phyloP scores from a whole-genome alignment of 2,113 vertebrate genomes.

The Perca flavescens region DNA sequence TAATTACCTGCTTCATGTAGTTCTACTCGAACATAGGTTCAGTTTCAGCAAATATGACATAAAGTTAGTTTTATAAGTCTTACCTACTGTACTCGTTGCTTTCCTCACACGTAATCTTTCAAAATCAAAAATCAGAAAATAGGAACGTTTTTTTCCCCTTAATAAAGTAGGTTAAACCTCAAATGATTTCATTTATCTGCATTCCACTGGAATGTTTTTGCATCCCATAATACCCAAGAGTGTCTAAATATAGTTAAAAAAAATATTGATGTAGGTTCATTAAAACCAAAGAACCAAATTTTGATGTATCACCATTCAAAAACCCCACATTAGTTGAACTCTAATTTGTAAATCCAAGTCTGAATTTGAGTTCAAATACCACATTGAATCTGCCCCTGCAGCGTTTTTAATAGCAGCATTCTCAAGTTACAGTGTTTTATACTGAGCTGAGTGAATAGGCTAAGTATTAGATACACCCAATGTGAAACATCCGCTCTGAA shows the following conservation, averaged over 20 bases:
- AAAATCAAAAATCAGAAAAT: not conserved
- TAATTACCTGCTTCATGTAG: too few species aligned
- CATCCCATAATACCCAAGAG: not conserved
- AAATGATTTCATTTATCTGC: not conserved
- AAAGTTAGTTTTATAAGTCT: too few species aligned
- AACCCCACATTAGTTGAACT: not conserved
- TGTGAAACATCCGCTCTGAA: slow-evolving; percentile 73
- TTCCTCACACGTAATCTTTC: not conserved
- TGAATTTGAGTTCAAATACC: not conserved
- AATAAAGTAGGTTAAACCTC: not conserved
- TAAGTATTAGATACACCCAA: slow-evolving; percentile 41
- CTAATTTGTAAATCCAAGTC: not conserved
- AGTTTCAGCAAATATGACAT: too few species aligned
- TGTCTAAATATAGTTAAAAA: not conserved
- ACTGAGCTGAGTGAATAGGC: slow-evolving; percentile 16
- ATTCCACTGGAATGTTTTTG: not conserved
- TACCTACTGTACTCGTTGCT: not conserved
- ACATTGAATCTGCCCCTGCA: not conserved
- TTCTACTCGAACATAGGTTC: too few species aligned
- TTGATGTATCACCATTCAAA: not conserved
- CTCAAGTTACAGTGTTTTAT: slow-evolving; percentile 36
- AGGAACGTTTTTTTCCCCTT: not conserved
- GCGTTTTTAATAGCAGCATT: slow-evolving; percentile 5
- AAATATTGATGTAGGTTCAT: not conserved
- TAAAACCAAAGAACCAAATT: not conserved